Base-by-base conservation (phyloP, 2,113 vertebrate species). In the Mellivora capensis region DNA sequence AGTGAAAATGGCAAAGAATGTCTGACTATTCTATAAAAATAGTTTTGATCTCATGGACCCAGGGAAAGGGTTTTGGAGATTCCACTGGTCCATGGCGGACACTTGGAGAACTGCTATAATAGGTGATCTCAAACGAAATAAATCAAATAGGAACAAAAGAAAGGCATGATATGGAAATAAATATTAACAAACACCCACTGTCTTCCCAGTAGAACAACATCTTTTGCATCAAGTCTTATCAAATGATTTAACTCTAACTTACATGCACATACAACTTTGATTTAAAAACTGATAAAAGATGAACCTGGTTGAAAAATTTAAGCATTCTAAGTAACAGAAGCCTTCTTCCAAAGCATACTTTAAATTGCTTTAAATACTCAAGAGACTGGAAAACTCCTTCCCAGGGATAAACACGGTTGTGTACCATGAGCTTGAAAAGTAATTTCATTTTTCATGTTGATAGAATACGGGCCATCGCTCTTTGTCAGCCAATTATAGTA, bases 201-300 rank as follows among this genome's bases (percentile, higher is more conserved):
- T 13, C 25, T 11, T 42, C 21, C 3, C 49, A 49, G 12, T 11
- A 34, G 34, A 23, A 1, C 4, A 15, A 2, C 4, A 4, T 37
- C 64, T 61, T 88, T 71, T 29, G 4, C 31, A 54, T 49, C 42
- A 61, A 91, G 87, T 52, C 34, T 91, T 82, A 20, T n/a, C 31
- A 49, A 93, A n/a, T 42, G 29, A 82, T 4, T 37, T n/a, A 47
- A 93, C 20, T 62, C 42, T 93, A 44, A 80, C n/a, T 57, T 64
- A 82, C 0, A 0, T 29, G 3, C 42, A 31, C 4, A 29, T 27
- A 5, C 54, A 72, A 69, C 39, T 90, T 82, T 54, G 27, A 80
- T 72, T 94, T 67, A 23, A 87, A 96, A 97, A 76, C 25, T 44
- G 69, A 54, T 8, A 72, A 21, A 20, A 71, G 67, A 83, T 54